Evolutionary conservation across 2,113 vertebrate genomes (phyloP).

Genomic region (Muntiacus reevesi): DNA sequence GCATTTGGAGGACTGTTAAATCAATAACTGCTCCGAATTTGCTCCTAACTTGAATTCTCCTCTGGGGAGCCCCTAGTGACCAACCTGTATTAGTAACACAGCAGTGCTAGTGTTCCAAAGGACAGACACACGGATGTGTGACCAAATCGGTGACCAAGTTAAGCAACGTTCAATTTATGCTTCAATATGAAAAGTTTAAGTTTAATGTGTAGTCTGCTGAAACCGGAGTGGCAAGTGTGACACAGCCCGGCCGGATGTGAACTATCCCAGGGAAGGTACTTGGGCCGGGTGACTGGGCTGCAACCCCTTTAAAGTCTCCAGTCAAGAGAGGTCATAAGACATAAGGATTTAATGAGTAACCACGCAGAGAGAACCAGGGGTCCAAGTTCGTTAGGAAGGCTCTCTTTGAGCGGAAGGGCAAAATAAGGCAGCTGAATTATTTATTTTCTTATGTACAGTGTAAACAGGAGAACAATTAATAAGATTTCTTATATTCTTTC

Average conservation of each 20-base stretch:
- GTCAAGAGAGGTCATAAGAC: neutral
- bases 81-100: neutral
- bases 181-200: neutral
- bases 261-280: neutral
- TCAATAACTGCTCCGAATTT: neutral
- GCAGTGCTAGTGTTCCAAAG: neutral
- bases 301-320: neutral
- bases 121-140: neutral
- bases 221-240: neutral
- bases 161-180: neutral
- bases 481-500: neutral
- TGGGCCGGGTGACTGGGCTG: neutral
- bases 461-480: neutral
- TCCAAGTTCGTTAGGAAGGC: slow-evolving; percentile 5
- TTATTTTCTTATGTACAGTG: neutral
- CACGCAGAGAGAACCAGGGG: neutral
- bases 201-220: neutral
- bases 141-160: neutral
- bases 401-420: neutral
- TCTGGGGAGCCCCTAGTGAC: neutral
- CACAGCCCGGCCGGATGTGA: neutral
- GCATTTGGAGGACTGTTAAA: neutral
- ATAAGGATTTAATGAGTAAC: slow-evolving; percentile 34
- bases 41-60: neutral
- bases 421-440: slow-evolving; percentile 10